Evolutionary conservation across 2,888 invertebrate genomes (phyloP).

Genomic region (Acleris cristana): DNA sequence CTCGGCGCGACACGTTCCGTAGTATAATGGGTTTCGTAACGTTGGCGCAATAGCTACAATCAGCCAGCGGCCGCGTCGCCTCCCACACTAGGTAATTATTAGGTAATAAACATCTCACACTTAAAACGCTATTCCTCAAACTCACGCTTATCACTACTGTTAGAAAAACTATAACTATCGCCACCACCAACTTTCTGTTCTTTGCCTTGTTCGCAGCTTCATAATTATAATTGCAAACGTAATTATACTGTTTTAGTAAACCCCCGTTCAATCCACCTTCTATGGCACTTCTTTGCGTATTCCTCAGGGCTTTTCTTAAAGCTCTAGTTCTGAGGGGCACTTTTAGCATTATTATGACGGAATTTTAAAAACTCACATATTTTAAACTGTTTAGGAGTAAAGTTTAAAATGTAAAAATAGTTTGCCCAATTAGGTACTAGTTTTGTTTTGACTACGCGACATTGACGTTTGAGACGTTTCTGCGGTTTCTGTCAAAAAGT

Average conservation of each 20-base stretch:
- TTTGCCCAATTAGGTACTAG: slow-evolving; percentile 10
- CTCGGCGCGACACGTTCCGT: slow-evolving; percentile 86
- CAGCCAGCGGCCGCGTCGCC: slow-evolving; percentile 91
- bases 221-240: slow-evolving; percentile 54
- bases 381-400: slow-evolving; percentile 5
- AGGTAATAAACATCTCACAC: slow-evolving; percentile 89
- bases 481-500: slow-evolving; percentile 10
- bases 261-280: slow-evolving; percentile 55
- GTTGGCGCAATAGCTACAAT: slow-evolving; percentile 90
- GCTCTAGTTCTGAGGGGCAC: slow-evolving; percentile 38
- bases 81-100: slow-evolving; percentile 95
- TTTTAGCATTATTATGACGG: slow-evolving; percentile 33
- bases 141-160: slow-evolving; percentile 55
- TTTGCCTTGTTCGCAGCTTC: slow-evolving; percentile 48
- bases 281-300: slow-evolving; percentile 60
- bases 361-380: slow-evolving; percentile 11
- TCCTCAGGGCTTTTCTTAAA: slow-evolving; percentile 50
- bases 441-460: slow-evolving; percentile 14
- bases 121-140: slow-evolving; percentile 68
- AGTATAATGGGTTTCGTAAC: slow-evolving; percentile 87
- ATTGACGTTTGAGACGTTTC: too few species aligned
- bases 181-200: slow-evolving; percentile 53
- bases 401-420: slow-evolving; percentile 17
- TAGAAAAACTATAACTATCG: slow-evolving; percentile 51
- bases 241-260: slow-evolving; percentile 57